Evolutionary conservation across 2,113 vertebrate genomes (phyloP).

Genomic region (Rousettus leschenaultii): DNA sequence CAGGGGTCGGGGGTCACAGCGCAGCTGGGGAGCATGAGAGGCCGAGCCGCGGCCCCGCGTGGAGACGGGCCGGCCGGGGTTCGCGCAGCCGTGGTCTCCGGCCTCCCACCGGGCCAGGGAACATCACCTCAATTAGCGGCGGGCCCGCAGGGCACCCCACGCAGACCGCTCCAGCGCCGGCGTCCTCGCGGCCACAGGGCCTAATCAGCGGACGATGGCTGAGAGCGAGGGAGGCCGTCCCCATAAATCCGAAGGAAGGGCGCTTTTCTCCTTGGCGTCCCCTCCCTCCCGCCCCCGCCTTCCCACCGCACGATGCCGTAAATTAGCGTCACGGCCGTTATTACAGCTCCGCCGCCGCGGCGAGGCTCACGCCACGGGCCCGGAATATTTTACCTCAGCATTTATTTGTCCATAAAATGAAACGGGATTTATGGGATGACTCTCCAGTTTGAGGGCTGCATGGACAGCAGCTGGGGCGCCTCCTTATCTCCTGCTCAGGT

Average conservation of each 20-base stretch:
- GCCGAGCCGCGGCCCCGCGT: background rate
- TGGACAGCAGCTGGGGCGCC: conserved; percentile 82
- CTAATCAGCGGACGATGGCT: conserved; percentile 92
- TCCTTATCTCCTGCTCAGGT: conserved; percentile 79
- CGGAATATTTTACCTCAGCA: conserved; percentile 91
- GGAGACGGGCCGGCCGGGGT: background rate
- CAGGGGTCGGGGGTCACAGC: background rate
- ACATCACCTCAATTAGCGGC: conserved; percentile 85
- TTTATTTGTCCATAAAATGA: conserved; percentile 94
- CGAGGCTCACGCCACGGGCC: conserved; percentile 84
- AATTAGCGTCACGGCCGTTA: conserved; percentile 88
- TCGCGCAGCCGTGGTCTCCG: accelerated
- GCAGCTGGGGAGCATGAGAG: background rate
- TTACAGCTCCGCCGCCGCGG: conserved; percentile 84
- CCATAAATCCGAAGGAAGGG: conserved; percentile 87
- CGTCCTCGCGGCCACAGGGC: conserved; percentile 85
- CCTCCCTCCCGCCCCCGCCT: conserved; percentile 84
- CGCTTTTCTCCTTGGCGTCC: conserved; percentile 90
- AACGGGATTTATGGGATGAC: conserved; percentile 86
- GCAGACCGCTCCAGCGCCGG: conserved; percentile 78
- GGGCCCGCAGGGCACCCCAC: conserved; percentile 82
- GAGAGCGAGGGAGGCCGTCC: conserved; percentile 89
- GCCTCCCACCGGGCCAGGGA: conserved; percentile 29
- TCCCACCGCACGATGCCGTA: conserved; percentile 85
- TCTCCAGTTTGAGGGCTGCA: conserved; percentile 85